phyloP scores from a whole-genome alignment of 2,888 invertebrate species.

The Seira musarum region DNA sequence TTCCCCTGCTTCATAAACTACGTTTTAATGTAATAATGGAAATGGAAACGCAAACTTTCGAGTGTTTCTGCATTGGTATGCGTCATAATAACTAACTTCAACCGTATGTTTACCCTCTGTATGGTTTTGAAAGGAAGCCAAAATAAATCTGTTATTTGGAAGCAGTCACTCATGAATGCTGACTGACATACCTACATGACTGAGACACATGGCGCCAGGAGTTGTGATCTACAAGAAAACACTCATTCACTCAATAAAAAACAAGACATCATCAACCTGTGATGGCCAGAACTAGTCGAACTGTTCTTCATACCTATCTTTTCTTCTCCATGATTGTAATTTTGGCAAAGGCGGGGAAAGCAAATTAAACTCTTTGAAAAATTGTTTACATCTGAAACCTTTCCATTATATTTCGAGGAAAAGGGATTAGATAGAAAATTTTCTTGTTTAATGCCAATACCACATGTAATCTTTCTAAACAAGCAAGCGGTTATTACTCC shows the following conservation, averaged over 20 bases:
- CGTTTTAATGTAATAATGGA: no score
- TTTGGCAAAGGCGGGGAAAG: not conserved
- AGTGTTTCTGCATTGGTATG: no score
- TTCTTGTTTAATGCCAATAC: not conserved
- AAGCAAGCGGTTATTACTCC: not conserved
- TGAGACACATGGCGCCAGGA: slow-evolving; percentile 32
- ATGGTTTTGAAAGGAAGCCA: slow-evolving; percentile 37
- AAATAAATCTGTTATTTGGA: slow-evolving; percentile 3
- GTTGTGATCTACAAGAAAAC: slow-evolving; percentile 1
- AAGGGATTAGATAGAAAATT: not conserved
- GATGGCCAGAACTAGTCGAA: no score
- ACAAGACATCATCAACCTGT: no score
- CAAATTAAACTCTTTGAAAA: not conserved
- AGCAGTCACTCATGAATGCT: slow-evolving; percentile 28
- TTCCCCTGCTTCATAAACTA: no score
- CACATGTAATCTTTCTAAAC: not conserved
- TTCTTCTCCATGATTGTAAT: not conserved
- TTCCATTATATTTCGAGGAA: not conserved
- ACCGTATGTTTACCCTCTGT: not conserved
- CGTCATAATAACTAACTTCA: no score
- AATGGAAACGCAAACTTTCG: no score
- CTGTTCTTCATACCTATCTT: no score
- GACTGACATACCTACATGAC: not conserved
- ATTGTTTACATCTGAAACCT: not conserved
- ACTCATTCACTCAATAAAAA: not conserved